Conservation (phyloP, 2,888 invertebrate species). For the Bimastos eiseni region DNA sequence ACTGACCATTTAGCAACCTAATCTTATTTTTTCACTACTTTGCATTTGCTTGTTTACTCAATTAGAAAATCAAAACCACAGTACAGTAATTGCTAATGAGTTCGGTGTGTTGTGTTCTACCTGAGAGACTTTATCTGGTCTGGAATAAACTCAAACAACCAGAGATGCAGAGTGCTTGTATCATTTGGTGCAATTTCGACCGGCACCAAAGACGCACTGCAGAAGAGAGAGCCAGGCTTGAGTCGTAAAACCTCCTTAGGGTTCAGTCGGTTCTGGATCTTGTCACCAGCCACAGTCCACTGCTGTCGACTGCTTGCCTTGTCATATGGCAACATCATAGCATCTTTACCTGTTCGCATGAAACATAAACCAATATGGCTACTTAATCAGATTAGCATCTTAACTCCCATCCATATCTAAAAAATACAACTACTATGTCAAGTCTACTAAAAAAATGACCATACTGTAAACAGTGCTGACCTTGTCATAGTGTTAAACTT, state of each 20-base stretch:
- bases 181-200: background rate
- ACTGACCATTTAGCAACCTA: background rate
- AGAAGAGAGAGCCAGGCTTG: conserved; percentile 17
- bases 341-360: background rate
- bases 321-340: conserved; percentile 15
- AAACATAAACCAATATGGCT: background rate
- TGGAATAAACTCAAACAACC: conserved; percentile 27
- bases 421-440: background rate
- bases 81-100: background rate
- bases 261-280: conserved; percentile 20
- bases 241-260: conserved; percentile 13
- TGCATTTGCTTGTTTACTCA: background rate
- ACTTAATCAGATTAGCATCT: background rate
- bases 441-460: background rate
- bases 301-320: conserved; percentile 2
- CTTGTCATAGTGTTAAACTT: background rate
- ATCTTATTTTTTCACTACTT: background rate
- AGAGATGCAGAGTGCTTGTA: background rate
- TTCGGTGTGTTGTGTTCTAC: background rate
- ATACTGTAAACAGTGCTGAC: conserved; percentile 1
- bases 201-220: conserved; percentile 20
- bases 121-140: conserved; percentile 22
- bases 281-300: background rate
- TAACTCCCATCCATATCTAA: background rate
- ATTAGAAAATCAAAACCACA: background rate